phyloP scores from a whole-genome alignment of 2,888 invertebrate species.

The Glaucopsyche alexis region DNA sequence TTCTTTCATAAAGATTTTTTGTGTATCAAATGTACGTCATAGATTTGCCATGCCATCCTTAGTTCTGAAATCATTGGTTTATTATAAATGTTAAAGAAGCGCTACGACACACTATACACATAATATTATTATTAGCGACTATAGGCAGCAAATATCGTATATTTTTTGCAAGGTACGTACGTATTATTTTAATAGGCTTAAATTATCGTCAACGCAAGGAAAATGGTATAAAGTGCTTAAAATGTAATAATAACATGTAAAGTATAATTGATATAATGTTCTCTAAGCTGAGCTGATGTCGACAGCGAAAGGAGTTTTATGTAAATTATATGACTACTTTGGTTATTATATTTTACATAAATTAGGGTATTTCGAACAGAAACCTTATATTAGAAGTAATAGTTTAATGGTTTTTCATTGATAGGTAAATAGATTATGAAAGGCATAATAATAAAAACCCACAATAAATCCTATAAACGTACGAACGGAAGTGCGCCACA shows the following conservation, averaged over 20 bases:
- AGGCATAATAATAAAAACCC: too few relatives aligned
- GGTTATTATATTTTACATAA: neutral
- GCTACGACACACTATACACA: too few relatives aligned
- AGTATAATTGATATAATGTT: constrained; percentile 14
- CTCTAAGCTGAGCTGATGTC: constrained; percentile 1
- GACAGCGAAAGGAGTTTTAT: neutral
- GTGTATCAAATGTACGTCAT: too few relatives aligned
- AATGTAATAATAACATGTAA: constrained; percentile 10
- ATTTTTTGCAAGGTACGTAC: neutral
- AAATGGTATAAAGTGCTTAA: constrained; percentile 12
- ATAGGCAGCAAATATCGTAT: too few relatives aligned
- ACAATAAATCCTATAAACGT: too few relatives aligned
- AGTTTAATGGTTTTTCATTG: neutral
- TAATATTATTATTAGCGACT: too few relatives aligned
- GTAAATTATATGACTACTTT: neutral
- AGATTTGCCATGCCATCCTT: too few relatives aligned
- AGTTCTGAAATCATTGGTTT: too few relatives aligned
- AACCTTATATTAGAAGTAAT: neutral
- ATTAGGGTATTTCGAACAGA: neutral
- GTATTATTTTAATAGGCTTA: neutral
- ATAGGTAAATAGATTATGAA: too few relatives aligned
- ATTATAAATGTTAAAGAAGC: too few relatives aligned
- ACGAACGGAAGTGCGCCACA: too few relatives aligned
- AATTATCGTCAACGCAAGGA: constrained; percentile 2
- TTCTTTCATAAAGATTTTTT: too few relatives aligned